phyloP scores from a whole-genome alignment of 2,888 invertebrate species.

The Yponomeuta plumbellus region DNA sequence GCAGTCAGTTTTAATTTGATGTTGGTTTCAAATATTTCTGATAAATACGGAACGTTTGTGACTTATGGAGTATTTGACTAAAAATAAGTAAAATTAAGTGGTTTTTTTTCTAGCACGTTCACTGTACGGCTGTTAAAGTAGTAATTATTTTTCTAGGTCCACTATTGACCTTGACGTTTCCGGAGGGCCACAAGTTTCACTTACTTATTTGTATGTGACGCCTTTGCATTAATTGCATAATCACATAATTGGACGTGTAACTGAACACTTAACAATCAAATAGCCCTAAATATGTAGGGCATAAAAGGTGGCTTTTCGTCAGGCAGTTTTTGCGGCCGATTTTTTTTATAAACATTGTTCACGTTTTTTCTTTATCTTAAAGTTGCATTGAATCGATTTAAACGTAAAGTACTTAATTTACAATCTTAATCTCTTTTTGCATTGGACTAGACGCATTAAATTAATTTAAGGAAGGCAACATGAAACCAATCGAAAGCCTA shows the following conservation, averaged over 20 bases:
- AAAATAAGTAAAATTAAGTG: neutral
- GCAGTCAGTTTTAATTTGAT: neutral
- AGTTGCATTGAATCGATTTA: constrained; percentile 23
- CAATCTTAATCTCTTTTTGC: constrained; percentile 70
- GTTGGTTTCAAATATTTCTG: neutral
- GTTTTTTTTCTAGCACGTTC: neutral
- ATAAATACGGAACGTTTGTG: too few species aligned
- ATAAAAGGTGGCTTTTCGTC: constrained; percentile 31
- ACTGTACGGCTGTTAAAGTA: neutral
- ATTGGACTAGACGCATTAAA: constrained; percentile 74
- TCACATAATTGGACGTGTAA: constrained; percentile 61
- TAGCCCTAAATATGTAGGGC: constrained; percentile 58
- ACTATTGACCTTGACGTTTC: neutral
- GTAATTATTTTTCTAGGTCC: neutral
- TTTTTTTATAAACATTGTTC: neutral
- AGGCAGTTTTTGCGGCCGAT: constrained; percentile 33
- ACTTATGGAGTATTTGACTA: neutral
- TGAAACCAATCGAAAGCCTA: constrained; percentile 62
- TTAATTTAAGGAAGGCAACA: constrained; percentile 72
- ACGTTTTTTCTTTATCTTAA: neutral
- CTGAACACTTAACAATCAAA: constrained; percentile 59
- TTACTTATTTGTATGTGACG: constrained; percentile 9
- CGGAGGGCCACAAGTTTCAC: constrained; percentile 5
- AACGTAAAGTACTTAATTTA: constrained; percentile 59
- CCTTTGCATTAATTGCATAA: constrained; percentile 12